Conservation (phyloP, 2,113 vertebrate species). For the Trachemys scripta region DNA sequence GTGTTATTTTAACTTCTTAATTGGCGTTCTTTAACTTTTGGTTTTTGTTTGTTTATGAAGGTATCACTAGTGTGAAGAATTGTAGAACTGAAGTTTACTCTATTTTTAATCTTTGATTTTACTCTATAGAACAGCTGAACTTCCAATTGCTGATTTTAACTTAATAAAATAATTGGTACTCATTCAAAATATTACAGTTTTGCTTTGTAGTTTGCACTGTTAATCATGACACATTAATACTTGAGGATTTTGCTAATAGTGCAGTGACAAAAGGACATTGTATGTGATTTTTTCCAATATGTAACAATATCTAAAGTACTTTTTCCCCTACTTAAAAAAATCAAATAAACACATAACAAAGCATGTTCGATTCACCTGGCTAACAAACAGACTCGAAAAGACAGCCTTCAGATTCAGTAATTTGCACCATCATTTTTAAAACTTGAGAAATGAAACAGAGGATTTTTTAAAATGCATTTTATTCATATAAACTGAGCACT, state of each 20-base stretch:
- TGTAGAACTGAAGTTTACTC: constrained; percentile 14
- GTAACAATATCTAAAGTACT: not conserved
- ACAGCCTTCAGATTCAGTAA: not conserved
- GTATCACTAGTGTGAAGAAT: constrained; percentile 9
- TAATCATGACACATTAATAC: not conserved
- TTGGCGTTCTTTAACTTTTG: constrained; percentile 26
- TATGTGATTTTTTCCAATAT: not conserved
- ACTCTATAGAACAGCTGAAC: not conserved
- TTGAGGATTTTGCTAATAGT: not conserved
- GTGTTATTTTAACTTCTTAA: not conserved
- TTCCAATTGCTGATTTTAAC: not conserved
- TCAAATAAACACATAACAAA: not conserved
- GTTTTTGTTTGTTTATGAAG: constrained; percentile 48
- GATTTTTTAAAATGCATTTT: constrained; percentile 43
- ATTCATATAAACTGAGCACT: constrained; percentile 64
- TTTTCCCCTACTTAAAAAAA: not conserved
- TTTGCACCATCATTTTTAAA: constrained; percentile 21
- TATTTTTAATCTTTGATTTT: constrained; percentile 44
- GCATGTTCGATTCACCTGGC: constrained; percentile 7
- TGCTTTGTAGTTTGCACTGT: not conserved
- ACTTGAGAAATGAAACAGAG: constrained; percentile 25
- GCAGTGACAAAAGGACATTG: not conserved
- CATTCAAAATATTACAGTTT: constrained; percentile 24
- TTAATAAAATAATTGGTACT: constrained; percentile 25
- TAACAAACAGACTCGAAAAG: not conserved